phyloP scores from a whole-genome alignment of 2,797 vertebrate genomes.

The Anomalospiza imberbis region DNA sequence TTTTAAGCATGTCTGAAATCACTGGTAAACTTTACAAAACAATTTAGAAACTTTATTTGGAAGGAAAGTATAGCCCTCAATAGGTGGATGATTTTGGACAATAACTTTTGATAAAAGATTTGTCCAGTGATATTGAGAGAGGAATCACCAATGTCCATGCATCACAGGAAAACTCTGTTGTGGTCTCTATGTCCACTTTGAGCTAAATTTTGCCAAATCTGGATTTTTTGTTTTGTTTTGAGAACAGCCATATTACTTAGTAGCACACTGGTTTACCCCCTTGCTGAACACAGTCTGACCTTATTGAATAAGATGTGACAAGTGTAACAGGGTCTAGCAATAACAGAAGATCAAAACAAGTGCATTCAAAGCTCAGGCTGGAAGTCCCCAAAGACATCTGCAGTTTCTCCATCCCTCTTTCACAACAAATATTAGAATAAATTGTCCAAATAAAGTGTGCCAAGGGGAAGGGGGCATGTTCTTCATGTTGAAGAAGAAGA shows the following conservation, averaged over 20 bases:
- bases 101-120: background rate
- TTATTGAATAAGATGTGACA: background rate
- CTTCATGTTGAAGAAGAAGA: background rate
- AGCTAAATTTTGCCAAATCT: background rate
- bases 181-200: background rate
- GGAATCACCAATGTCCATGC: rapidly evolving
- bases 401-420: background rate
- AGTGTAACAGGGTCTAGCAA: background rate
- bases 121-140: background rate
- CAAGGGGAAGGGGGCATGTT: background rate
- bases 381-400: background rate
- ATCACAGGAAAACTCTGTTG: background rate
- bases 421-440: background rate
- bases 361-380: background rate
- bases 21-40: background rate
- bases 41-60: background rate
- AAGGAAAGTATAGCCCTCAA: background rate
- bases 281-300: background rate
- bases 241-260: background rate
- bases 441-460: background rate
- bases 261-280: background rate
- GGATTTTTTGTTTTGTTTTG: background rate
- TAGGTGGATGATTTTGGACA: background rate
- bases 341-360: background rate
- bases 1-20: background rate